Evolutionary conservation across 2,113 vertebrate species (phyloP), one percentile per base, ranked within the genome.

Genomic region (Entelurus aequoreus): DNA sequence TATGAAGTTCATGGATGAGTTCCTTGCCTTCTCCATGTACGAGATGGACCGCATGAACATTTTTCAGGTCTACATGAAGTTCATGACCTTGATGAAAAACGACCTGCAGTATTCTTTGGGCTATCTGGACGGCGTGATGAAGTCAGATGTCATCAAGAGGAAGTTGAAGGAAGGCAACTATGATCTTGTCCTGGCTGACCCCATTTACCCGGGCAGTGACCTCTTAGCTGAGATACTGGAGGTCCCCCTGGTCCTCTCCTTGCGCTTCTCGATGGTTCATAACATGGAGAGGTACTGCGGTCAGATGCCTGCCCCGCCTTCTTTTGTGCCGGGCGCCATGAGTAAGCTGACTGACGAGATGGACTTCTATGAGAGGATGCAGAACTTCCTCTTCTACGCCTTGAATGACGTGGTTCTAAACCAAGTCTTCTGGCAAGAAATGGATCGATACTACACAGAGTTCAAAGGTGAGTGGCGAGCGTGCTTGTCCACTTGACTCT

Each of bases 341-440:
- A 86, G 85, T 59, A 86, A 88, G 78, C 72, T 90, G 13, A 88
- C 71, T 0, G 88, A 90, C 28, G 71, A 76, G n/a, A 92, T 93
- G 91, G 63, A 69, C 49, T 92, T 91, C 60, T 50, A 60, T 0
- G 83, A 92, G 44, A 78, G 88, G 61, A 3, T 89, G 16, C 62
- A 71, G 65, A 92, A 89, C 65, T 60, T 81, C 16, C 19, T 90
- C 13, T 78, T 81, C 54, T 78, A 85, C 0, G 44, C 77, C 5
- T 54, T 81, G 2, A 81, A 90, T n/a, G 88, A 91, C 52, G 5
- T 74, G 0, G 2, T 85, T 7, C n/a, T 78, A 0, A 0, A 50
- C 0, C 0, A 35, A 0, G 0, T 60, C 37, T 56, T 37, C 14
- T 86, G 75, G 80, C 73, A 54, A 16, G 40, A 54, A 0, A 4